Percentiles rank a stretch among this genome's conserved stretches.
phyloP scores from a whole-genome alignment of 2,888 invertebrate genomes.

The Dryadula phaetusa region DNA sequence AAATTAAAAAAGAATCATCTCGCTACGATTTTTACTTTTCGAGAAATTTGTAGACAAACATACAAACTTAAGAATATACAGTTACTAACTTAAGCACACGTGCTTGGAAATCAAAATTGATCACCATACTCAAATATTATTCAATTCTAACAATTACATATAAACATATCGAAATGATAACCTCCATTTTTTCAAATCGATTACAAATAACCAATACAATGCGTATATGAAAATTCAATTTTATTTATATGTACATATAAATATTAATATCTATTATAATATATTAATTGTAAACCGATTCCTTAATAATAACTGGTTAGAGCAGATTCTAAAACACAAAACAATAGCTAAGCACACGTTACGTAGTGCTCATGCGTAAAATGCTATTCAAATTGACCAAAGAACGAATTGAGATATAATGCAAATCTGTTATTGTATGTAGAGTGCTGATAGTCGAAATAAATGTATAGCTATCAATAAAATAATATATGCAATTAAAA shows the following conservation, averaged over 20 bases:
- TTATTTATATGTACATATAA: too few relatives aligned
- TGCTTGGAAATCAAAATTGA: too few relatives aligned
- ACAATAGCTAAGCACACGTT: slow-evolving; percentile 34
- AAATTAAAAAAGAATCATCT: too few relatives aligned
- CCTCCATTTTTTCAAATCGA: too few relatives aligned
- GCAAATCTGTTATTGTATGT: slow-evolving; percentile 82
- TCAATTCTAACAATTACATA: too few relatives aligned
- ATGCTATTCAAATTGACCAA: slow-evolving; percentile 67
- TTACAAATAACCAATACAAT: too few relatives aligned
- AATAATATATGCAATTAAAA: slow-evolving; percentile 25
- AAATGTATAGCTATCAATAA: slow-evolving; percentile 33
- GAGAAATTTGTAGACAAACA: too few relatives aligned
- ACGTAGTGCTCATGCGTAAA: slow-evolving; percentile 55
- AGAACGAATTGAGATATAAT: slow-evolving; percentile 83
- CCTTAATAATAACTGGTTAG: neutral
- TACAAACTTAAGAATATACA: too few relatives aligned
- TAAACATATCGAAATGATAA: too few relatives aligned
- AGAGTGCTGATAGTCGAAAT: slow-evolving; percentile 76
- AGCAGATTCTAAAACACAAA: slow-evolving; percentile 31
- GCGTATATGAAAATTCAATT: neutral
- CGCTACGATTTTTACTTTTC: too few relatives aligned
- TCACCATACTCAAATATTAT: too few relatives aligned
- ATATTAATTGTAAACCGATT: neutral
- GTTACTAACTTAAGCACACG: too few relatives aligned
- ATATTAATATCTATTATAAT: neutral